These are phyloP conservation scores for Lutjanus erythropterus DNA, from an alignment of 2,113 vertebrate genomes.

Conservation along the genomic window DNA sequence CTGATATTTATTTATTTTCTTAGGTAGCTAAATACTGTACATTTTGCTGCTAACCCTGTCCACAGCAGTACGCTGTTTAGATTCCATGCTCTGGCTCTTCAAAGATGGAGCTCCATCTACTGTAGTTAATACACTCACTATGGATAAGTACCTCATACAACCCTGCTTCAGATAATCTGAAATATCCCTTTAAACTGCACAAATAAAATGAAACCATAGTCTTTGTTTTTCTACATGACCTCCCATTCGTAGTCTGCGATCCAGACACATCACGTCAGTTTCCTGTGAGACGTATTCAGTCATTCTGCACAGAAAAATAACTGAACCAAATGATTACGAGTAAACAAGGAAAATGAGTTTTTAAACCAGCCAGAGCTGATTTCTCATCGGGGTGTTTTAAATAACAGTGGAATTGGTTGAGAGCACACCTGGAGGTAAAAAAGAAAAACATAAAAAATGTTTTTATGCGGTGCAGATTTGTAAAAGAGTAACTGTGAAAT, in stretches of 20 bases:
- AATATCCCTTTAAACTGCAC: background rate
- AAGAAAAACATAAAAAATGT: background rate
- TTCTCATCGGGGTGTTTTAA: background rate
- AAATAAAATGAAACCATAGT: background rate
- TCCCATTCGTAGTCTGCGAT: background rate
- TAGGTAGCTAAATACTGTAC: too few relatives aligned
- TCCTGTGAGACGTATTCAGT: background rate
- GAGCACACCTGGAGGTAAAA: background rate
- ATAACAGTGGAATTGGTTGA: background rate
- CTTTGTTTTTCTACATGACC: constrained; percentile 17
- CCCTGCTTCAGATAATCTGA: too few relatives aligned
- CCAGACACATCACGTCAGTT: background rate
- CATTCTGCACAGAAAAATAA: background rate
- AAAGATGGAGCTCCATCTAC: too few relatives aligned
- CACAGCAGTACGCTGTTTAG: too few relatives aligned
- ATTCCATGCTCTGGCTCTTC: too few relatives aligned
- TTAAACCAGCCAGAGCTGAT: background rate
- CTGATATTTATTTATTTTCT: too few relatives aligned
- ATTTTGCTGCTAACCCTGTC: too few relatives aligned
- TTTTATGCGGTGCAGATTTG: background rate
- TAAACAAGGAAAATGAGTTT: background rate
- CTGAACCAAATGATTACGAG: background rate
- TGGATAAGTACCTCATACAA: too few relatives aligned
- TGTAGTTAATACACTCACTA: too few relatives aligned
- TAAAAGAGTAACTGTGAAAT: background rate